A percentile compares a stretch with the other conserved stretches of the same genome.
Evolutionary conservation across 2,113 vertebrate genomes (phyloP).

Genomic region (Sylvilagus bachmani): DNA sequence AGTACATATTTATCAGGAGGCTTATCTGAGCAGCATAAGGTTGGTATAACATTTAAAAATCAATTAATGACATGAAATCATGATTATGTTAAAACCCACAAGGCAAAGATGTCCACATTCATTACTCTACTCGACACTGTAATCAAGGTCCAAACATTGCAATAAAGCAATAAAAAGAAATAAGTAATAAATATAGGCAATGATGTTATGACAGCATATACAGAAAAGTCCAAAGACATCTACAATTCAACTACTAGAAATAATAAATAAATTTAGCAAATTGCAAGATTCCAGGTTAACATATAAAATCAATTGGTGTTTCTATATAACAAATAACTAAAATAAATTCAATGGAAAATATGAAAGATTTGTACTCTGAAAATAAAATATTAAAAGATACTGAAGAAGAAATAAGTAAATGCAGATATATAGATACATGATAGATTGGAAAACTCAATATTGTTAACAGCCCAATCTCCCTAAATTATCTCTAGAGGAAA

Average conservation of each 20-base stretch:
- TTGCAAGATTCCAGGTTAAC: slow-evolving; percentile 51
- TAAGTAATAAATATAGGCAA: background rate
- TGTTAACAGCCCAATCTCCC: background rate
- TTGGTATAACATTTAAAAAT: slow-evolving; percentile 12
- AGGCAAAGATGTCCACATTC: background rate
- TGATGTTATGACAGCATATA: background rate
- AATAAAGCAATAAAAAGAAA: slow-evolving; percentile 23
- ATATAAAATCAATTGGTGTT: background rate
- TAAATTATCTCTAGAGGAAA: background rate
- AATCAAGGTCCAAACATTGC: background rate
- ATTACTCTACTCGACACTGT: background rate
- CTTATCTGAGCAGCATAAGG: background rate
- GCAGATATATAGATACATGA: background rate
- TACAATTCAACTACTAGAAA: slow-evolving; percentile 14
- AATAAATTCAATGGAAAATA: slow-evolving; percentile 12
- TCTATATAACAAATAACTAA: slow-evolving; percentile 42
- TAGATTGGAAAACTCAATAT: background rate
- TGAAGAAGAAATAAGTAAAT: background rate
- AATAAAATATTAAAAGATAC: background rate
- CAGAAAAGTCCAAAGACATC: slow-evolving; percentile 16
- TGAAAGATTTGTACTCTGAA: background rate
- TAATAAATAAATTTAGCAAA: slow-evolving; percentile 41
- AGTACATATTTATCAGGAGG: background rate
- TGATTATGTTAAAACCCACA: slow-evolving; percentile 24
- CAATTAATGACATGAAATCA: background rate